Conservation (phyloP, 2,113 vertebrate genomes). For the Catagonus wagneri region DNA sequence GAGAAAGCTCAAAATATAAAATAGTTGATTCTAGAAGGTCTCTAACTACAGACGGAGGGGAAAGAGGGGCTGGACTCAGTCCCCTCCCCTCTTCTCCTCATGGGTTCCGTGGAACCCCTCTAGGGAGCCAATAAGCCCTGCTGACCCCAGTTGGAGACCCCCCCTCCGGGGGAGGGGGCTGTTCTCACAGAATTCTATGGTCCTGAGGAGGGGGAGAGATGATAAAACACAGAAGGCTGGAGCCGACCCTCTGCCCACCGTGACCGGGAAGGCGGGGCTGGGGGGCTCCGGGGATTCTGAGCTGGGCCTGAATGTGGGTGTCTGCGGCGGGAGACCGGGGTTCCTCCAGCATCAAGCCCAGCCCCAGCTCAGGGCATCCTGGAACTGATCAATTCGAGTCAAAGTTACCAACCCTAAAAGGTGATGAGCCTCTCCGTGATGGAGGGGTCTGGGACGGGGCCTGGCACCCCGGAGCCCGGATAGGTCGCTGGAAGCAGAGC, state of each 20-base stretch:
- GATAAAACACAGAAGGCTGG: not conserved
- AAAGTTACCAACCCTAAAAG: not conserved
- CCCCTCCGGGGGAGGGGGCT: no score
- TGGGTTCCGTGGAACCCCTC: not conserved
- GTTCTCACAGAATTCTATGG: not conserved
- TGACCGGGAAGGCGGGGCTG: not conserved
- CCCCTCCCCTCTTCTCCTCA: not conserved
- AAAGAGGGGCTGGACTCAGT: not conserved
- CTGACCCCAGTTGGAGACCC: not conserved
- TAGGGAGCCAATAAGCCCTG: not conserved
- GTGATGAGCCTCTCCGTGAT: fast-evolving
- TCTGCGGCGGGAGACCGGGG: fast-evolving
- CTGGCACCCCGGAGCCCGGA: not conserved
- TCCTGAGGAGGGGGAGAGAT: not conserved
- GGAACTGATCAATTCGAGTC: not conserved
- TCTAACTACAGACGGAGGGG: not conserved
- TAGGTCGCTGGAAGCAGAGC: fast-evolving
- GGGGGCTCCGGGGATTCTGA: not conserved
- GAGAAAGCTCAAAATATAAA: not conserved
- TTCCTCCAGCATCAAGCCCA: not conserved
- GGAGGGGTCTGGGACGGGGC: not conserved
- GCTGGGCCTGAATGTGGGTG: not conserved
- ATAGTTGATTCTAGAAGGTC: not conserved
- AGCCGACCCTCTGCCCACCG: not conserved
- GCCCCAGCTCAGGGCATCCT: not conserved